Base-by-base conservation (phyloP, 1,140 invertebrate genomes). In the Zaprionus gabonicus region DNA sequence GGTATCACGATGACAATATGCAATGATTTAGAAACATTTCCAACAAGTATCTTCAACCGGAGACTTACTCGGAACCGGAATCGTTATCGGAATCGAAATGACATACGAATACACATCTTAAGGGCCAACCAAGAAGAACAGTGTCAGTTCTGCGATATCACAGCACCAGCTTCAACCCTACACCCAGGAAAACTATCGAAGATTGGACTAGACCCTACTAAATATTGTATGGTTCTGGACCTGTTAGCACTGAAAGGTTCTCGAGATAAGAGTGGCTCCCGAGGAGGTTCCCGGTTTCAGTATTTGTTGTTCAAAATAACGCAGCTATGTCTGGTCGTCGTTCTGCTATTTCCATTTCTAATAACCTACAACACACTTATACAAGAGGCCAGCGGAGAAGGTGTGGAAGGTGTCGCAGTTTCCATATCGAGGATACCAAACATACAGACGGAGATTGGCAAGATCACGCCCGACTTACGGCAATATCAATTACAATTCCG, bases 1-100 rank as follows among this genome's bases (percentile, higher is more conserved):
- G 63, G 69, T 87, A 71, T 70, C 57, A 86, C 80, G 58, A 86
- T 86, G 83, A 71, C 66, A 82, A 80, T 74, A 66, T 63, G 66
- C 28, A 79, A 68, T 76, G 56, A 82, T 57, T 38, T 41, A 44
- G 23, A 51, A 56, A 70, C 58, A 68, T 46, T 56, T 74, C 31
- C 20, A 67, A 46, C 41, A 71, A 58, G 31, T 55, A 67, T 72
- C 41, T 67, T 46, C 1, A 66, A 56, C 25, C 66, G 46, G 36
- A 60, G 44, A 46, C 41, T 9, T 63, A n/a, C 59, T 58, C 13
- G 46, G 1, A 23, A 51, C 6, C 38, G 38, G 7, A 23, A 51
- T 46, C 6, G 38, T 3, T 10, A 20, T 49, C 46, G 46, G 20
- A 49, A 20, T 41, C 38, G 38, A n/a, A 20, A 49, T 49, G 9